phyloP scores from a whole-genome alignment of 2,797 vertebrate genomes.

The Amniataba percoides region DNA sequence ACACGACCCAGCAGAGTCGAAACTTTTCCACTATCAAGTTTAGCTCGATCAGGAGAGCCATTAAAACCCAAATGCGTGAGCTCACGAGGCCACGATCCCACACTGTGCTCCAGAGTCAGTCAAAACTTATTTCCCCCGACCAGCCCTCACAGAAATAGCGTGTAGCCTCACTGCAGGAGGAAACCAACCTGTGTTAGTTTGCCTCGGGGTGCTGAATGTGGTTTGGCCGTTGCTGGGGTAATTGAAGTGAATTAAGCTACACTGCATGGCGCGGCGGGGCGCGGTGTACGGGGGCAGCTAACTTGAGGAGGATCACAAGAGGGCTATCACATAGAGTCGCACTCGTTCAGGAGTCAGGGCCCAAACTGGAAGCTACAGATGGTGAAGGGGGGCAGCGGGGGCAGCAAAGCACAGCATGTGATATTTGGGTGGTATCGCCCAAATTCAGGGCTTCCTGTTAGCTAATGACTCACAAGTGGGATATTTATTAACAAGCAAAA shows the following conservation, averaged over 20 bases:
- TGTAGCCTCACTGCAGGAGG: slow-evolving; percentile 61
- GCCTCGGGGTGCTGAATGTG: slow-evolving; percentile 74
- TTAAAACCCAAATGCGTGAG: slow-evolving; percentile 65
- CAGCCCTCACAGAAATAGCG: slow-evolving; percentile 67
- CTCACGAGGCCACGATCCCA: slow-evolving; percentile 67
- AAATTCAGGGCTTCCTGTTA: slow-evolving; percentile 19
- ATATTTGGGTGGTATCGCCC: slow-evolving; percentile 24
- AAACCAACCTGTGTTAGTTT: slow-evolving; percentile 71
- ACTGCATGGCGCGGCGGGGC: slow-evolving; percentile 50
- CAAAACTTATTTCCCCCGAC: slow-evolving; percentile 72
- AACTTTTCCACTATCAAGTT: slow-evolving; percentile 72
- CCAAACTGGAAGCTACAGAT: slow-evolving; percentile 27
- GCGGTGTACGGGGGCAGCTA: slow-evolving; percentile 19
- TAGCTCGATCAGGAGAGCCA: slow-evolving; percentile 71
- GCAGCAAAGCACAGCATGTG: slow-evolving; percentile 23
- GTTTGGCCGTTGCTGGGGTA: slow-evolving; percentile 74
- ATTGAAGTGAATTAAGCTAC: slow-evolving; percentile 68
- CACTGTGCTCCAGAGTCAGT: slow-evolving; percentile 68
- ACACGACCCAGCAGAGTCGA: slow-evolving; percentile 36
- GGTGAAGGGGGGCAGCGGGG: neutral
- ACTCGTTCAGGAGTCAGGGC: slow-evolving; percentile 34
- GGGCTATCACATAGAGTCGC: slow-evolving; percentile 36
- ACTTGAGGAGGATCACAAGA: slow-evolving; percentile 43
- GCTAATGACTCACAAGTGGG: slow-evolving; percentile 32
- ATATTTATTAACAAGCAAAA: slow-evolving; percentile 44